Percentiles rank a stretch among this genome's conserved stretches.
Evolutionary conservation across 1,140 invertebrate genomes (phyloP).

Genomic region (Batillaria attramentaria): DNA sequence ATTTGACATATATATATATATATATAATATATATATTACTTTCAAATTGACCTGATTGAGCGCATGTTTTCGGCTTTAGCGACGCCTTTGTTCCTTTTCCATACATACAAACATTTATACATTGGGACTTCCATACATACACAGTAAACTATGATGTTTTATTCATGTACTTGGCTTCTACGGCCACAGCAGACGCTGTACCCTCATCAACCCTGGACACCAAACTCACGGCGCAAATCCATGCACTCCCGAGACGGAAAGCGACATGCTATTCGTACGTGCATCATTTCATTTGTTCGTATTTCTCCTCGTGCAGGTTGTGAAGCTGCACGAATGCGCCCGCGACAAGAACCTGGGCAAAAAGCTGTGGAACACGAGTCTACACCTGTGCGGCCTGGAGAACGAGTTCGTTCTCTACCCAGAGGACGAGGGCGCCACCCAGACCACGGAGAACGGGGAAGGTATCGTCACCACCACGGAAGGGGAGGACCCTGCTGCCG

Average conservation of each 20-base stretch:
- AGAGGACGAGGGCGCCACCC: conserved; percentile 16
- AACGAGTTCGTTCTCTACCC: conserved; percentile 32
- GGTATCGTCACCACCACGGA: not conserved
- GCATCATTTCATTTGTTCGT: not conserved
- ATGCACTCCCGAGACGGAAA: not conserved
- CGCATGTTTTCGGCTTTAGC: no score
- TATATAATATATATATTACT: no score
- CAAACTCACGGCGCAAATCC: no score
- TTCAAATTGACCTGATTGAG: no score
- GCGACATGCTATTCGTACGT: not conserved
- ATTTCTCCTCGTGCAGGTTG: not conserved
- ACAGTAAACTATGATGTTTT: no score
- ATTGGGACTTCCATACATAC: not conserved
- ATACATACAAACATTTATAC: no score
- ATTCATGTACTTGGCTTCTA: not conserved
- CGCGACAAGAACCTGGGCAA: conserved; percentile 51
- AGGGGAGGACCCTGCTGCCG: no score
- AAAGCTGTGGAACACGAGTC: conserved; percentile 60
- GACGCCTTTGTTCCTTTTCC: no score
- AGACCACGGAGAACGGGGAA: conserved; percentile 16
- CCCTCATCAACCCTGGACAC: not conserved
- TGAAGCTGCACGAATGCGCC: conserved; percentile 49
- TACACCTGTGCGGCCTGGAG: conserved; percentile 56
- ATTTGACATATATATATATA: no score
- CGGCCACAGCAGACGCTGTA: not conserved